These are phyloP conservation scores for Adelognathus sp. DNA, from an alignment of 2,888 invertebrate species.

Conservation along the genomic window DNA sequence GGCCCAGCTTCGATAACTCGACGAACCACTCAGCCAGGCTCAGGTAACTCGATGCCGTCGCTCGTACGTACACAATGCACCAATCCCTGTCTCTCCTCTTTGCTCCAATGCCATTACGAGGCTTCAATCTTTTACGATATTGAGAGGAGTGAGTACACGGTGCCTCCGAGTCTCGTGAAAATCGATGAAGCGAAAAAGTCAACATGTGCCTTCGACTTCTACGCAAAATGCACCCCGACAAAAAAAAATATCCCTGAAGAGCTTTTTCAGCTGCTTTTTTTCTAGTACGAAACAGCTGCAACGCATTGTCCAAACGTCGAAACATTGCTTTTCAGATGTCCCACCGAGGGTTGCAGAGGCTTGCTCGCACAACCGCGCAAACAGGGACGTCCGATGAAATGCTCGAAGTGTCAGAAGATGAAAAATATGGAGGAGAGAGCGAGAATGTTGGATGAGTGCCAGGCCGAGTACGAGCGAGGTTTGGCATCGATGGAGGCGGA, in stretches of 20 bases:
- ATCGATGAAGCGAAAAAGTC: no score
- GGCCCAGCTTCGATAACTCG: conserved; percentile 87
- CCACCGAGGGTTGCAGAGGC: conserved; percentile 81
- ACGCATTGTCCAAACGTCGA: no score
- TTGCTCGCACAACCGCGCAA: conserved; percentile 81
- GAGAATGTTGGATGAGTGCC: conserved; percentile 80
- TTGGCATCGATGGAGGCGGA: conserved; percentile 83
- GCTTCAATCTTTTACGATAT: background rate
- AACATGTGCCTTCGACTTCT: no score
- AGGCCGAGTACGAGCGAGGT: conserved; percentile 82
- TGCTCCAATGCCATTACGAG: background rate
- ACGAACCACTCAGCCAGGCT: conserved; percentile 80
- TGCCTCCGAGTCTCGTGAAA: no score
- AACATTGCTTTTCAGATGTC: conserved; percentile 81
- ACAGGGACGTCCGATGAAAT: conserved; percentile 79
- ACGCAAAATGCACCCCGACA: no score
- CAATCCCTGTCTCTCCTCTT: background rate
- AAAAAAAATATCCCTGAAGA: no score
- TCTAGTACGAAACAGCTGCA: no score
- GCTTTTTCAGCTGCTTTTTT: no score
- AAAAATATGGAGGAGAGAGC: conserved; percentile 81
- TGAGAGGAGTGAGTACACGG: no score
- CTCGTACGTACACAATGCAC: background rate
- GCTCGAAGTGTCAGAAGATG: conserved; percentile 82
- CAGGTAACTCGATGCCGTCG: conserved; percentile 72